These are phyloP conservation scores for Bucco capensis DNA, from an alignment of 2,113 vertebrate species.

Conservation along the genomic window DNA sequence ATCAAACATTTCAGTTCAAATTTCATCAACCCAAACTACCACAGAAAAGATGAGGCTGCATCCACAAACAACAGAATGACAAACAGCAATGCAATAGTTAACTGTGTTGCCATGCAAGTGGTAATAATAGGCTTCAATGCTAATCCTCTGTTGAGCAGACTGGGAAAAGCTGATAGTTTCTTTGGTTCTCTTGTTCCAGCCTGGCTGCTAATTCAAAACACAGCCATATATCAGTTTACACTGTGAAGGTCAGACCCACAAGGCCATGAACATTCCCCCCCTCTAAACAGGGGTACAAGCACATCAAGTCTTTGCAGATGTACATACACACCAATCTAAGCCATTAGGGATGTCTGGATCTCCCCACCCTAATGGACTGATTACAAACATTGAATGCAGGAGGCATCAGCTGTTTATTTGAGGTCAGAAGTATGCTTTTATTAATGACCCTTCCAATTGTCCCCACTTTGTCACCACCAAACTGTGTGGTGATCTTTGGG, in stretches of 20 bases:
- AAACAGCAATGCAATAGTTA: neutral
- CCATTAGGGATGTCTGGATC: neutral
- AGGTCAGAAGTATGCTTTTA: neutral
- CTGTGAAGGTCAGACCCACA: neutral
- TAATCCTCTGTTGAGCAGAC: neutral
- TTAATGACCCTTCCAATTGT: neutral
- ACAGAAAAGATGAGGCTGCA: neutral
- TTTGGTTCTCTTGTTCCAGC: neutral
- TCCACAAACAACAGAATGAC: neutral
- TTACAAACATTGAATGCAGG: neutral
- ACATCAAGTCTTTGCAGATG: neutral
- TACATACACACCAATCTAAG: neutral
- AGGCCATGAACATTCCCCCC: neutral
- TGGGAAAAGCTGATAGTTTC: neutral
- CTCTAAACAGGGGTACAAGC: neutral
- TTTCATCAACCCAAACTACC: neutral
- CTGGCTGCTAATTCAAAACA: slow-evolving; percentile 10
- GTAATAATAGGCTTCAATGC: neutral
- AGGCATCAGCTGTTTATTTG: neutral
- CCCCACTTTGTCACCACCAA: neutral
- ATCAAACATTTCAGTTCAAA: neutral
- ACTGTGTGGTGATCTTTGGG: neutral
- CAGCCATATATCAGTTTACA: neutral
- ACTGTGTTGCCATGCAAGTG: neutral
- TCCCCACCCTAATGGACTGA: neutral